These are phyloP conservation scores for Acrobasis suavella DNA, from an alignment of 2,888 invertebrate genomes.

Conservation along the genomic window DNA sequence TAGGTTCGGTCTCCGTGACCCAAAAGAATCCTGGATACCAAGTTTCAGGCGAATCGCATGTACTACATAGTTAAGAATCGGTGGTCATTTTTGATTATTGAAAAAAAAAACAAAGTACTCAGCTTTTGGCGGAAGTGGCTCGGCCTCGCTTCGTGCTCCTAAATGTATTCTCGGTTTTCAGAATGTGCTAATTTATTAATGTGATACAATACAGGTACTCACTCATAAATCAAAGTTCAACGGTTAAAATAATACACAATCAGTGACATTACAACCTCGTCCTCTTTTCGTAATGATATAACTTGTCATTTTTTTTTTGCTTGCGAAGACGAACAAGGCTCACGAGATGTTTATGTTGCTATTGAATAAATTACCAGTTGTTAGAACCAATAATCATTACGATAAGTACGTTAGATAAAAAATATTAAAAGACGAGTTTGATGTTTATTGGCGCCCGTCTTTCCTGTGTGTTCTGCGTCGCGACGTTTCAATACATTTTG, in stretches of 20 bases:
- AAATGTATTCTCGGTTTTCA: too few relatives aligned
- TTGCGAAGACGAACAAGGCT: neutral
- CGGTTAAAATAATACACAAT: constrained; percentile 16
- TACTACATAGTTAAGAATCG: too few relatives aligned
- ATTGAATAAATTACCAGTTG: neutral
- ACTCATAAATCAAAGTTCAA: constrained; percentile 12
- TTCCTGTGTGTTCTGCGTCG: too few relatives aligned
- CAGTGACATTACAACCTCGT: constrained; percentile 18
- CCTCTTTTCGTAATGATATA: constrained; percentile 18
- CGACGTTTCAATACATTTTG: too few relatives aligned
- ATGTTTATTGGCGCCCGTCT: too few relatives aligned
- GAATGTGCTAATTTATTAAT: neutral
- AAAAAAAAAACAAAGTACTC: too few relatives aligned
- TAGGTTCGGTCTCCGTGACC: too few relatives aligned
- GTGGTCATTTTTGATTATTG: too few relatives aligned
- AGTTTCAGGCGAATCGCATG: too few relatives aligned
- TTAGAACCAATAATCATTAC: neutral
- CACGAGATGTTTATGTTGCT: neutral
- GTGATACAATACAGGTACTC: neutral
- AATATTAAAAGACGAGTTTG: neutral
- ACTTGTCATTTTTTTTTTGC: constrained; percentile 14
- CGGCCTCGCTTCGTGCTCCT: too few relatives aligned
- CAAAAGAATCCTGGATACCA: too few relatives aligned
- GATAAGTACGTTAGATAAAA: neutral
- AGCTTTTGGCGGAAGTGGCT: too few relatives aligned